These are phyloP conservation scores for crab-eating macaque (Macaca fascicularis) DNA, from an alignment of 2,113 vertebrate genomes.

Conservation along the genomic window T2T-MFA8v1.1 NC_088395.1:86238001-86238500, in stretches of 20 bases:
- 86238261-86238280: background rate
- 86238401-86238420: background rate
- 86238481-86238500: background rate
- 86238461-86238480: background rate
- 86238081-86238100: background rate
- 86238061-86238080: background rate
- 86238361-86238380: background rate
- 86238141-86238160: background rate
- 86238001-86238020: background rate
- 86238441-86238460: background rate
- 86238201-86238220: background rate
- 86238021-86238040: background rate
- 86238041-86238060: background rate
- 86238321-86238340: background rate
- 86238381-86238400: background rate
- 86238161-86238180: background rate
- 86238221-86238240: background rate
- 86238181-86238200: background rate
- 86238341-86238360: background rate
- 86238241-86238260: background rate
- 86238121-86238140: background rate
- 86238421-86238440: background rate
- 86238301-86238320: background rate
- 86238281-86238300: background rate
- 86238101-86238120: background rate